Evolutionary conservation across 2,113 vertebrate genomes (phyloP), one percentile per base, ranked within the genome.

Genomic region (Eublepharis macularius): DNA sequence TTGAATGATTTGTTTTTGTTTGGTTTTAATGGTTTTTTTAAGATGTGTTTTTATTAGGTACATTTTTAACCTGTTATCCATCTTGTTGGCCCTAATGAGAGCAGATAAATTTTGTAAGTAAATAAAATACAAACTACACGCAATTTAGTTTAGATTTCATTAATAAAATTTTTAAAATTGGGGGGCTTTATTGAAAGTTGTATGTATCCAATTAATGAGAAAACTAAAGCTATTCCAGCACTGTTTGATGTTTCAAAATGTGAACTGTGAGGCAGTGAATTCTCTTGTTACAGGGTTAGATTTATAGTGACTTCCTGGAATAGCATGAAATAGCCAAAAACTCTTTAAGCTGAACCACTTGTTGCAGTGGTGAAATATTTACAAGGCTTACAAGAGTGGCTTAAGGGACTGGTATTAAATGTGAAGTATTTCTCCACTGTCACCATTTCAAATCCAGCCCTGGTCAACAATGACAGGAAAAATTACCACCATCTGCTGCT

Each of bases 401-500:
- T 8, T 82, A 76, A 66, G 36, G 75, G 63, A 66, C 86, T 70
- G 74, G 43, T 78, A 70, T 80, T 81, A 76, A 65, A 72, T 49
- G n/a, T 69, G 43, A 81, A 81, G n/a, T 36, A 81, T 88, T 91
- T 79, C 54, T 19, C 4, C 19, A 86, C 34, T 84, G 79, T 85
- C 75, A 43, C 83, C 5, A 5, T n/a, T 19, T 82, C 80, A 86
- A 51, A 87, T 76, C 16, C 41, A 54, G 54, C 76, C 72, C 34
- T 63, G 43, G 54, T 74, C 69, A 81, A 66, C 66, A 88, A 14
- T 51, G 81, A 84, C 74, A 82, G 54, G 16, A 79, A 79, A 80
- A 88, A 63, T 6, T 0, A 69, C 3, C 72, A 24, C 29, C 2
- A 11, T 4, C 4, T 69, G 47, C 12, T 57, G 82, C 80, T 32